Conservation (phyloP, 1,140 invertebrate genomes). For the Conus betulinus region DNA sequence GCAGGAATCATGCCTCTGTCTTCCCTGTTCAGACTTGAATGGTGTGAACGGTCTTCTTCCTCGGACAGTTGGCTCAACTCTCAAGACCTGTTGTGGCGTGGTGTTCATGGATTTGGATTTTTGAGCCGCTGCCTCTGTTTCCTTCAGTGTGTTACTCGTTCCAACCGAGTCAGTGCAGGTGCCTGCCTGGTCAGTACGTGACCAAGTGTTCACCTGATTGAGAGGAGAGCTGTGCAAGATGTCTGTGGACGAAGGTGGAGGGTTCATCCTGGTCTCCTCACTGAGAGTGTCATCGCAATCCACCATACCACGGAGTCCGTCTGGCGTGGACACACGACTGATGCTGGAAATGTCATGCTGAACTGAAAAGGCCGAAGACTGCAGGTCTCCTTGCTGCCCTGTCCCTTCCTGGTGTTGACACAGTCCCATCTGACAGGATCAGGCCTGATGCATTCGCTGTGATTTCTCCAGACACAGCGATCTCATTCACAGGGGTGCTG, state of each 20-base stretch:
- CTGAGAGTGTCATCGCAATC: conserved; percentile 42
- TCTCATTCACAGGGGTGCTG: background rate
- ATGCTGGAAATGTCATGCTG: conserved; percentile 53
- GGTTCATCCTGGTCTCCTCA: background rate
- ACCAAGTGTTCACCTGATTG: background rate
- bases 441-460: background rate
- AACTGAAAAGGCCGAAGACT: conserved; percentile 17
- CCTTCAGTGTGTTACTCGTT: background rate
- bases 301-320: conserved; percentile 47
- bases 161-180: background rate
- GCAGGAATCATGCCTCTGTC: background rate
- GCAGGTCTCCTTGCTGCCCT: background rate
- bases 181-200: background rate
- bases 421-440: conserved; percentile 26
- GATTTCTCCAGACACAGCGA: background rate
- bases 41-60: background rate
- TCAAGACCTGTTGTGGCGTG: background rate
- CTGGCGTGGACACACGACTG: conserved; percentile 50
- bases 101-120: background rate
- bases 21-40: background rate
- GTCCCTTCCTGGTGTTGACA: conserved; percentile 39
- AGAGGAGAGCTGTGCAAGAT: conserved; percentile 25
- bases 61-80: background rate
- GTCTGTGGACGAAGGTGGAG: background rate
- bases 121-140: background rate